Conservation (phyloP, 2,888 invertebrate genomes). For the Mesochorus sp. region DNA sequence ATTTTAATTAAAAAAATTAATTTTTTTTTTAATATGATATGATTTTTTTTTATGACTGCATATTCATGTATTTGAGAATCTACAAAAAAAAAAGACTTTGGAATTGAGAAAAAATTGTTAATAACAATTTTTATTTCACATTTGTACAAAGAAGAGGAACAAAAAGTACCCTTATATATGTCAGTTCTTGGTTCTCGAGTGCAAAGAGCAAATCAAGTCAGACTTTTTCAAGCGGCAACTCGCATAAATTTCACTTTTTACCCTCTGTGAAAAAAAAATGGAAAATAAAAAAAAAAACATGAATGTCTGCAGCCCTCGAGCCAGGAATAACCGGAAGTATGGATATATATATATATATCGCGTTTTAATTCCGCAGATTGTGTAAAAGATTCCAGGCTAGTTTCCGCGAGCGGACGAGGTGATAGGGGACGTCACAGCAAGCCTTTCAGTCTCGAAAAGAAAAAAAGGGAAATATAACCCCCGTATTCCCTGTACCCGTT, state of each 20-base stretch:
- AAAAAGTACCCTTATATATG: too few relatives aligned
- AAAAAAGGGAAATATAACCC: conserved; percentile 7
- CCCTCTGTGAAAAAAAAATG: conserved; percentile 1
- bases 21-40: too few relatives aligned
- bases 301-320: conserved; percentile 3
- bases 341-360: conserved; percentile 4
- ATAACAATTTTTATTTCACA: too few relatives aligned
- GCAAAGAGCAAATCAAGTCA: conserved; percentile 16
- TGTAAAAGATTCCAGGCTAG: conserved; percentile 30
- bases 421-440: conserved; percentile 10
- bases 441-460: conserved; percentile 25
- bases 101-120: background rate
- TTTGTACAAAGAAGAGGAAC: too few relatives aligned
- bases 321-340: background rate
- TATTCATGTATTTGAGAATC: too few relatives aligned
- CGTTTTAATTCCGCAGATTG: conserved; percentile 48
- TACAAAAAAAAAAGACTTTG: too few relatives aligned
- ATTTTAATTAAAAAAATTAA: too few relatives aligned
- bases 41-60: too few relatives aligned
- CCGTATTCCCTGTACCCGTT: conserved; percentile 62
- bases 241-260: conserved; percentile 39
- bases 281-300: conserved; percentile 2
- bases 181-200: conserved; percentile 2
- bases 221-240: conserved; percentile 10
- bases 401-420: background rate